phyloP scores from a whole-genome alignment of 2,888 invertebrate genomes.

The Stictocephala bisonia region DNA sequence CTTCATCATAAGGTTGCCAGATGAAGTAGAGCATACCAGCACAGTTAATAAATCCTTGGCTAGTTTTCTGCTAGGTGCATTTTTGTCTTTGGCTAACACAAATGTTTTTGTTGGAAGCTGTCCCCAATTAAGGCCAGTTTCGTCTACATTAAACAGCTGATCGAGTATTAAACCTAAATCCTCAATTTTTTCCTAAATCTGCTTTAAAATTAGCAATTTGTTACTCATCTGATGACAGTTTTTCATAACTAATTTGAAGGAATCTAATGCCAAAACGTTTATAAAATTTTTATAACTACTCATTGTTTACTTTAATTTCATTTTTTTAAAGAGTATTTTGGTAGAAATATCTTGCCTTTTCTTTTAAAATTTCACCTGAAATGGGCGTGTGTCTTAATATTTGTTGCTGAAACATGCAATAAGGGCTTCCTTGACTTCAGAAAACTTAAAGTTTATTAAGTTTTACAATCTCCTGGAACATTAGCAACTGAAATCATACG shows the following conservation, averaged over 20 bases:
- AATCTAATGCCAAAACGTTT: too few species aligned
- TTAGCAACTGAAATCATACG: too few species aligned
- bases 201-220: background rate
- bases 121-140: background rate
- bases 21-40: background rate
- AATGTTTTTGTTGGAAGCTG: slow-evolving; percentile 26
- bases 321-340: too few species aligned
- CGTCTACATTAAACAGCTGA: background rate
- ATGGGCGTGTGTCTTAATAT: too few species aligned
- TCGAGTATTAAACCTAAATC: background rate
- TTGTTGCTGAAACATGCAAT: too few species aligned
- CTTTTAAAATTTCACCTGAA: too few species aligned
- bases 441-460: too few species aligned
- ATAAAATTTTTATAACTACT: background rate
- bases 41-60: background rate
- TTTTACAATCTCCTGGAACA: too few species aligned
- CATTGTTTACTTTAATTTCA: too few species aligned
- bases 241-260: too few species aligned
- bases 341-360: too few species aligned
- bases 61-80: slow-evolving; percentile 9
- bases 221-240: background rate
- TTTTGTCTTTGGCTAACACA: background rate
- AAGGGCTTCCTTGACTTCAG: too few species aligned
- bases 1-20: background rate
- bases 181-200: background rate